Base-by-base conservation (phyloP, 2,113 vertebrate species). In the Eptesicus fuscus region DNA sequence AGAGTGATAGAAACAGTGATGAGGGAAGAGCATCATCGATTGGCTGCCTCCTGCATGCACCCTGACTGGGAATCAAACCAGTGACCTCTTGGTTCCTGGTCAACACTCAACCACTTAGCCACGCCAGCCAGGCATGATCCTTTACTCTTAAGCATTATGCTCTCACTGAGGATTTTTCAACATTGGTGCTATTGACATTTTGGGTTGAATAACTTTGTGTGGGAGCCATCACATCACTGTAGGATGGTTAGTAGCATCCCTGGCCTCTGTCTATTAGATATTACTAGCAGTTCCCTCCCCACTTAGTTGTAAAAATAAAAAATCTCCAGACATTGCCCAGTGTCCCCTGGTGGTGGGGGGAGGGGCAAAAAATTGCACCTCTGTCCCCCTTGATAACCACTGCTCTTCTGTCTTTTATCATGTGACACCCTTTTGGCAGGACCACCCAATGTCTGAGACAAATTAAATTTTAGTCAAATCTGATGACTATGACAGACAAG, bases 401-500 rank as follows among this genome's bases (percentile, higher is more conserved):
- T 9, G 11, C 18, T 44, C 32, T n/a, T 2, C 20, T 87, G 10
- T 42, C 53, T 74, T 86, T 47, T 23, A 13, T 44, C 61, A 67
- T 2, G 2, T 83, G 70, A 17, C 25, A 5, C 22, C 30, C 35
- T 63, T 59, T 14, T 37, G 51, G 16, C 51, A 88, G 35, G 51
- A 42, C 42, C 67, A 44, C 25, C 17, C 47, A 30, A 28, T 71
- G 35, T 83, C 70, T 78, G 23, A 59, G 44, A 88, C 76, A 59
- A 74, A 44, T 80, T 87, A 67, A 91, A n/a, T n/a, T 91, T 65
- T 10, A 35, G 22, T n/a, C 17, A 23, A 74, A 56, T 22, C 71
- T 87, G 44, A 67, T 61, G 76, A 23, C 79, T 40, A 4, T 83
- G 74, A 90, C 40, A 28, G 71, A 74, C 63, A 94, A 30, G 76